A percentile compares a stretch with the other conserved stretches of the same genome.
phyloP scores from a whole-genome alignment of 2,797 vertebrate species.

The Coreius guichenoti region DNA sequence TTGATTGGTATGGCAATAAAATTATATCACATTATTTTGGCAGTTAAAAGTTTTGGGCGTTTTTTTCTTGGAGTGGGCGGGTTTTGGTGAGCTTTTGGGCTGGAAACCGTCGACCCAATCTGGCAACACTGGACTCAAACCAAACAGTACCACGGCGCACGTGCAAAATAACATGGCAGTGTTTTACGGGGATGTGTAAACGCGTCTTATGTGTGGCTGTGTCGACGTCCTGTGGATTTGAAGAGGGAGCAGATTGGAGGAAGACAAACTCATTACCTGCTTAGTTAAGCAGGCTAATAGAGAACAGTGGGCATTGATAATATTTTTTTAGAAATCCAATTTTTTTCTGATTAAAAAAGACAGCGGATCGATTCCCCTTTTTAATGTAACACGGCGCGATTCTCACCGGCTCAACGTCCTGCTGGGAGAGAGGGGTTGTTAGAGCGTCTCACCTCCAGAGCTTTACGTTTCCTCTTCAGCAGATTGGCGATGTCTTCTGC shows the following conservation, averaged over 20 bases:
- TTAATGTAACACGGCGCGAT: conserved; percentile 60
- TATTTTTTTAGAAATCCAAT: conserved; percentile 64
- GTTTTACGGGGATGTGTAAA: not conserved
- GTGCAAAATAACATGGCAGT: not conserved
- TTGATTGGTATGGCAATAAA: too few relatives aligned
- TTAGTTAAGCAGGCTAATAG: conserved; percentile 63
- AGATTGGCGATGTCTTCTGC: conserved; percentile 93
- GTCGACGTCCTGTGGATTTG: conserved; percentile 49
- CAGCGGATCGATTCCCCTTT: conserved; percentile 56
- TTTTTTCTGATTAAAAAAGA: conserved; percentile 63
- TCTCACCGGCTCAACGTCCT: conserved; percentile 18
- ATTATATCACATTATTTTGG: too few relatives aligned
- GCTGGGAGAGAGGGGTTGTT: not conserved
- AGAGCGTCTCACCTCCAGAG: conserved; percentile 88
- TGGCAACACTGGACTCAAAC: too few relatives aligned
- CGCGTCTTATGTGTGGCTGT: conserved; percentile 18
- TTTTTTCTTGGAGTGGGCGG: too few relatives aligned
- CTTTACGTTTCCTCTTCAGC: conserved; percentile 94
- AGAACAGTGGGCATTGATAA: conserved; percentile 59
- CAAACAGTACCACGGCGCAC: too few relatives aligned
- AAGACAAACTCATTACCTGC: conserved; percentile 62
- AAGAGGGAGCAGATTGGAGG: conserved; percentile 53
- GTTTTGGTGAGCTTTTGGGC: too few relatives aligned
- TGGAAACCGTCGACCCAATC: too few relatives aligned
- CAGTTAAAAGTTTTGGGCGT: too few relatives aligned